Evolutionary conservation across 2,888 invertebrate genomes (phyloP), one percentile per base, ranked within the genome.

Genomic region (Drosophila subsilvestris): DNA sequence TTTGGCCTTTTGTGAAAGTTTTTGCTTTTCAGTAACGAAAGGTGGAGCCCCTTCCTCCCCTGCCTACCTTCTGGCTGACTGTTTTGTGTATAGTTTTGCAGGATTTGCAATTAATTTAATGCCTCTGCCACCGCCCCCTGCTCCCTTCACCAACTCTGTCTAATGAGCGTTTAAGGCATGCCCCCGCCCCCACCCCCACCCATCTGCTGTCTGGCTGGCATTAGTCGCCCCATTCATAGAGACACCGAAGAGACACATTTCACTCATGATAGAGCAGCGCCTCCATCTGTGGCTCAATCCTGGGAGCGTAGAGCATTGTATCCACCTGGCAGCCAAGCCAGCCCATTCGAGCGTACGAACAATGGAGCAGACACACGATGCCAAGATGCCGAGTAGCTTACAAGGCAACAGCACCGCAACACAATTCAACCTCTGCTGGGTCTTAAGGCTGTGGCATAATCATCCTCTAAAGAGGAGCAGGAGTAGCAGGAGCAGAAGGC

Each of bases 51-150:
- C 42, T 29, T 44, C 32, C 44, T 17, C 53, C 29, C n/a, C 55
- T 48, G 25, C 47, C 59, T 47, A 43, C 45, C 20, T 27, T 49
- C 42, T 25, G 27, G 37, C 32, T n/a, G 50, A 53, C 57, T 54
- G 37, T 72, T 58, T 74, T 69, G 68, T 70, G 71, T 71, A 74
- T 66, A 71, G 74, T 74, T 74, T 56, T 58, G 72, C 85, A 81
- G 89, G n/a, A 37, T 85, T 81, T 86, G 78, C 89, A 86, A 86
- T 86, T 86, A 86, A 89, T 87, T 87, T 85, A 89, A 89, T 86
- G 88, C 89, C 88, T 75, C 86, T 12, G 29, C 72, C 83, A 0
- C 5, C 14, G 1, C 37, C 14, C 14, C 14, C 5, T 5, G 0
- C 14, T 14, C 37, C n/a, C n/a, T n/a, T n/a, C n/a, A n/a, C n/a